phyloP scores from a whole-genome alignment of 1,140 invertebrate genomes.

The Drosophila repleta region DNA sequence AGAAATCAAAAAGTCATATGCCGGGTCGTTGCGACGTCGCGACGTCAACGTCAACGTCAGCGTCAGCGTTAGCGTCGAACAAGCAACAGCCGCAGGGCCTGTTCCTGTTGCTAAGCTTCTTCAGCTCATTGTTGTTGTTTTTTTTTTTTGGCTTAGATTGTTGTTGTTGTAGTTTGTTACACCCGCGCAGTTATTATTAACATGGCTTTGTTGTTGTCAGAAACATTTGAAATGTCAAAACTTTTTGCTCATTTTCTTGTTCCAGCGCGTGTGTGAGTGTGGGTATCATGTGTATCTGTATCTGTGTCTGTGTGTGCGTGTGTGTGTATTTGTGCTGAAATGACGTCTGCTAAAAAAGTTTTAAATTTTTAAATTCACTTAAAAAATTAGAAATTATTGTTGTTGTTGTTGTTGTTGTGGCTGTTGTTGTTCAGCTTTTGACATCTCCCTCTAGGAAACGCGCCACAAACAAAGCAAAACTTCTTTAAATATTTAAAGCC shows the following conservation, averaged over 20 bases:
- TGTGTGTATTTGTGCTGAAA: conserved; percentile 23
- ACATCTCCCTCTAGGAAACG: not conserved
- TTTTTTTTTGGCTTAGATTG: conserved; percentile 5
- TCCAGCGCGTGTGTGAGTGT: not conserved
- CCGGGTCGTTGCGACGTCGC: conserved; percentile 34
- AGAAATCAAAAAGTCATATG: conserved; percentile 75
- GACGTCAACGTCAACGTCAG: conserved; percentile 13
- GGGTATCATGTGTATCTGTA: not conserved
- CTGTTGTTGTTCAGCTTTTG: conserved; percentile 9
- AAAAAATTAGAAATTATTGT: conserved; percentile 67
- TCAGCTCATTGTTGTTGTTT: conserved; percentile 3
- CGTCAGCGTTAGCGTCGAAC: conserved; percentile 62
- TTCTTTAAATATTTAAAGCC: conserved; percentile 69
- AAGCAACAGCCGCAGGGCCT: conserved; percentile 68
- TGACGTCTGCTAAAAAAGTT: conserved; percentile 32
- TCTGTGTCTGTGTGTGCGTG: conserved; percentile 9
- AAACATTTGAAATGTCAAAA: conserved; percentile 82
- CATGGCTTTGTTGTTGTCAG: conserved; percentile 65
- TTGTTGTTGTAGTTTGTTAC: conserved; percentile 43
- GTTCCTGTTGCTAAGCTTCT: conserved; percentile 62
- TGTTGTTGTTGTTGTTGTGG: no score
- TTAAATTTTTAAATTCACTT: conserved; percentile 82
- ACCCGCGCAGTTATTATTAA: conserved; percentile 73
- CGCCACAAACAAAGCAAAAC: conserved; percentile 7
- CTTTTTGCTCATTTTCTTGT: conserved; percentile 50